Percentiles rank a stretch among this genome's conserved stretches.
Conservation (phyloP, 64 coral and sea anemone species). For the Montipora sp. region DNA sequence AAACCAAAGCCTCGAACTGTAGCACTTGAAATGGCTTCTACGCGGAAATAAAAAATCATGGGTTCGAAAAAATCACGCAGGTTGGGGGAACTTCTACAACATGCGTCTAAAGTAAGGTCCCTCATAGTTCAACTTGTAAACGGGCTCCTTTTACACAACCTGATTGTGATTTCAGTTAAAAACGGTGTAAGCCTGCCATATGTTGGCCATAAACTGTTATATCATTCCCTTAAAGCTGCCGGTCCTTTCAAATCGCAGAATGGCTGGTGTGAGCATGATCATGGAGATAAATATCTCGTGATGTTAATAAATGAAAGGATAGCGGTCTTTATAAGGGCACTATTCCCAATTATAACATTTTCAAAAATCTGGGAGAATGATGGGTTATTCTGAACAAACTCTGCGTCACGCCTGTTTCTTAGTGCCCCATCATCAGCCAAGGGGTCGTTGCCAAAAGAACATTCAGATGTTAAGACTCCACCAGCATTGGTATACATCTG, state of each 20-base stretch:
- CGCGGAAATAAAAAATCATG: neutral
- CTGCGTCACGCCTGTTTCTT: slow-evolving; percentile 46
- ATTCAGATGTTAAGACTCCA: slow-evolving; percentile 51
- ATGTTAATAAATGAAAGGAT: slow-evolving; percentile 54
- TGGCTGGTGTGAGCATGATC: slow-evolving; percentile 33
- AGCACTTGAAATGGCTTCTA: neutral
- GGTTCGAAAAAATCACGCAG: neutral
- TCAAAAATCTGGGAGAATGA: slow-evolving; percentile 57
- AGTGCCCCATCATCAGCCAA: slow-evolving; percentile 1
- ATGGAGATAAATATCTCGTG: slow-evolving; percentile 50
- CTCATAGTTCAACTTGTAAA: slow-evolving; percentile 11
- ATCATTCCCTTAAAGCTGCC: slow-evolving; percentile 22
- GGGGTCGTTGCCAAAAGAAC: slow-evolving; percentile 65
- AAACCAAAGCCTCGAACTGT: neutral
- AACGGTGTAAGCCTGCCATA: neutral
- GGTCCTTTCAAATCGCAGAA: slow-evolving; percentile 39
- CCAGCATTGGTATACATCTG: slow-evolving; percentile 43
- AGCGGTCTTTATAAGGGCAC: slow-evolving; percentile 33
- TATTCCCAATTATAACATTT: slow-evolving; percentile 55
- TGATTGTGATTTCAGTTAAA: neutral
- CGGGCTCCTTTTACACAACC: slow-evolving; percentile 1
- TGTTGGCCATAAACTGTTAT: slow-evolving; percentile 21
- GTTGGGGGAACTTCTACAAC: slow-evolving; percentile 1
- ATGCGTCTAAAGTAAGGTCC: neutral
- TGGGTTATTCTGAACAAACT: slow-evolving; percentile 55